Evolutionary conservation across 2,888 invertebrate genomes (phyloP), one percentile per base, ranked within the genome.

Genomic region (Synergus umbraculus): DNA sequence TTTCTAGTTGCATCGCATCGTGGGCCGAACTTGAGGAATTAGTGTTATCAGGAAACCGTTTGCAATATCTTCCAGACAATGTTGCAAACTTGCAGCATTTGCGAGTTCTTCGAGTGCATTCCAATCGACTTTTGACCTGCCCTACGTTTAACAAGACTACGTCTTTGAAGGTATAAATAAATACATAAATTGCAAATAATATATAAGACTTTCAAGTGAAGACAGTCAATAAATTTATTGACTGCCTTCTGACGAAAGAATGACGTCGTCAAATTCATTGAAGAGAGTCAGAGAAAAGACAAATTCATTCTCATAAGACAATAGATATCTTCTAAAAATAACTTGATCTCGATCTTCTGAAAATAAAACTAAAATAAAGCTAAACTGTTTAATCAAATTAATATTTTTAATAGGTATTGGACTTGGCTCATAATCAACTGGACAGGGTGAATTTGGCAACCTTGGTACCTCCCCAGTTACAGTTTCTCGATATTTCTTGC

Each of bases 401-500:
- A 43, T n/a, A 43, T 54, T 76, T 13, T 9, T 2, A 22, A 13
- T 83, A 93, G 93, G 93, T 97, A 22, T 92, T 97, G 80, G 97
- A 97, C 92, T 93, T 97, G 85, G 97, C 97, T 0, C 97, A 97
- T 89, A 97, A 97, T 90, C 96, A 97, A 90, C 92, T 97, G 77
- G 96, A 97, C 90, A 95, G 95, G 84, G 94, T 97, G 79, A 97
- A 97, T 92, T 93, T 97, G 85, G 94, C 95, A 79, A 94, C 95
- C 4, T 91, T 97, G 77, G 96, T 97, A 63, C 97, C 97, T 3
- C 96, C 96, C 76, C 97, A 97, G 89, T 93, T 97, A 49, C 97
- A 97, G 90, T 97, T 97, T 91, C 93, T 97, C 69, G 97, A 97
- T 91, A 94, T 97, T 88, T 97, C 97, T 0, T 97, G 97, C 86